These are phyloP conservation scores for Dissostichus mawsoni DNA, from an alignment of 2,113 vertebrate genomes.

Conservation along the genomic window DNA sequence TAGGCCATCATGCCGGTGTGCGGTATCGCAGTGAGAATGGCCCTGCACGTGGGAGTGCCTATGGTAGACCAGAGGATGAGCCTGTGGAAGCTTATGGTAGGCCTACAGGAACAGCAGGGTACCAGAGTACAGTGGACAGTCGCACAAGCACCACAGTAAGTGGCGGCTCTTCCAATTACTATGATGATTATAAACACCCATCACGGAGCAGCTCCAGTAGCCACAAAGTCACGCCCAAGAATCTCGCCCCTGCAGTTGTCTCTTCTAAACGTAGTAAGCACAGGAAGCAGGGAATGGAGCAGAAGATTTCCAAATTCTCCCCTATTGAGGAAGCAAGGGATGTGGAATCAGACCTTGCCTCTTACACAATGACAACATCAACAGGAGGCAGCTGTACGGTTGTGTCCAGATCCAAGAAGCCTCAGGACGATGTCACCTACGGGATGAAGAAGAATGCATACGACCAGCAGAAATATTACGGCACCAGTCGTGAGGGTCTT, in stretches of 20 bases:
- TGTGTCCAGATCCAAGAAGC: constrained; percentile 91
- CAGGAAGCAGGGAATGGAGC: constrained; percentile 97
- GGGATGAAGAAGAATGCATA: constrained; percentile 95
- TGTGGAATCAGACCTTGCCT: constrained; percentile 95
- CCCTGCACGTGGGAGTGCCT: constrained; percentile 85
- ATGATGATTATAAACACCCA: constrained; percentile 91
- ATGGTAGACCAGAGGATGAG: constrained; percentile 88
- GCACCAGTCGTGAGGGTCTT: constrained; percentile 88
- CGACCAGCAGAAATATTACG: constrained; percentile 95
- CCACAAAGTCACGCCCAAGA: constrained; percentile 94
- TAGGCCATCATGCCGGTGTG: constrained; percentile 77
- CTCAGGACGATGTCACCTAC: constrained; percentile 91
- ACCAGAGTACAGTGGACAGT: constrained; percentile 72
- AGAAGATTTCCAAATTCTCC: constrained; percentile 99
- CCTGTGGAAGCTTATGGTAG: constrained; percentile 88
- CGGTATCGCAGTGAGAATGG: constrained; percentile 86
- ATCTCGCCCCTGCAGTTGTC: constrained; percentile 91
- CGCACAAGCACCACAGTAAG: constrained; percentile 75
- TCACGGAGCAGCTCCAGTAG: constrained; percentile 84
- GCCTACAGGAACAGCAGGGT: constrained; percentile 78
- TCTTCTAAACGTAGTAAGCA: constrained; percentile 98
- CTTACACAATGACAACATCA: constrained; percentile 89
- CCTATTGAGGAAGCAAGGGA: constrained; percentile 98
- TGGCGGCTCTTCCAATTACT: constrained; percentile 87
- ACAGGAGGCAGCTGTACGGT: constrained; percentile 88